phyloP scores from a whole-genome alignment of 1,140 invertebrate species.

The Psilanteris sp. region DNA sequence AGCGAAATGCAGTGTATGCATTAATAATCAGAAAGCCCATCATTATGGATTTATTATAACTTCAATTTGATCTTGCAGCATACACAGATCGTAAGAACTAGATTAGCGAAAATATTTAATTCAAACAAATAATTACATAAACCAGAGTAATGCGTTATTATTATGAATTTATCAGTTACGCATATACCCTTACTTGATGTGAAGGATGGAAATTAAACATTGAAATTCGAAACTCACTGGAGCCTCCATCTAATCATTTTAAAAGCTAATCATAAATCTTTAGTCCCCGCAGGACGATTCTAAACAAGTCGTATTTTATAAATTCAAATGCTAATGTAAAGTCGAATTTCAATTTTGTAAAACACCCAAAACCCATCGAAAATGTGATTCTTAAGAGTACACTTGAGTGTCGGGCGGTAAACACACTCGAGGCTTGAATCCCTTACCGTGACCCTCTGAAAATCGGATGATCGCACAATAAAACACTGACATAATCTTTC shows the following conservation, averaged over 20 bases:
- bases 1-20: too few relatives aligned
- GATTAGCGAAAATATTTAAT: too few relatives aligned
- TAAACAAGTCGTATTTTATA: conserved; percentile 21
- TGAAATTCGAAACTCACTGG: too few relatives aligned
- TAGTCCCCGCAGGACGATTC: conserved; percentile 4
- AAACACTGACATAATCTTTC: conserved; percentile 74
- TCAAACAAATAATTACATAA: too few relatives aligned
- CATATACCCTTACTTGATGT: too few relatives aligned
- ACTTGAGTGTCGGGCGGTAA: conserved; percentile 60
- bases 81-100: too few relatives aligned
- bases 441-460: conserved; percentile 42
- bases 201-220: too few relatives aligned
- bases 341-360: conserved; percentile 62
- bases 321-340: conserved; percentile 37
- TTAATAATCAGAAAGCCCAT: too few relatives aligned
- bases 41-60: too few relatives aligned
- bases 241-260: conserved; percentile 21
- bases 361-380: conserved; percentile 37
- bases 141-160: too few relatives aligned
- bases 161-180: too few relatives aligned
- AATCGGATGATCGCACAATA: conserved; percentile 76
- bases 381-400: conserved; percentile 19
- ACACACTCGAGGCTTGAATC: conserved; percentile 52
- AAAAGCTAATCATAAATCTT: conserved; percentile 43
- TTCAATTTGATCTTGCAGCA: too few relatives aligned